Evolutionary conservation across 2,113 vertebrate species (phyloP), one percentile per base, ranked within the genome.

Genomic region (Clupea harengus): DNA sequence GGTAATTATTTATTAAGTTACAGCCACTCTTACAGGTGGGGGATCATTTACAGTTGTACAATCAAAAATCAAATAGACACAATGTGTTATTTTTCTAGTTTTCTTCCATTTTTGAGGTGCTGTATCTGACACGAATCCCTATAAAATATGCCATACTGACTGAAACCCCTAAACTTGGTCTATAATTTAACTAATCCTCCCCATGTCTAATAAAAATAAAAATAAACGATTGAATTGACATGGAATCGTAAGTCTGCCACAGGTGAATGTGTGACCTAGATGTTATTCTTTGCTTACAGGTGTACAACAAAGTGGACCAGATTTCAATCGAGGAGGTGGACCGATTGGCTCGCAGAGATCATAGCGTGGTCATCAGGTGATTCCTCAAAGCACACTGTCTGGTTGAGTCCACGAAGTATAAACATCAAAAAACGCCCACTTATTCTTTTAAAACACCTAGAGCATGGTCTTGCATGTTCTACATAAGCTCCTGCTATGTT

Each of bases 221-320:
- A 39, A 39, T 39, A 39, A 39, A 39, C 2, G 39, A 39, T 39
- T 39, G 39, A 39, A 39, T 39, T 39, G 39, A 39, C 39, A 39
- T 39, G 39, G 39, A 39, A 39, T 39, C 39, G 50, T 54, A 4
- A 67, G n/a, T 67, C n/a, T 28, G n/a, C n/a, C n/a, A 28, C 72
- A 78, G 28, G 28, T 39, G 32, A 60, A 72, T 44, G 10, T 39
- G 3, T 78, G 72, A 78, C 72, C 39, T 39, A 39, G 13, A 78
- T 32, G 1, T 28, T 28, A 8, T 72, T 9, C 28, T 67, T 47
- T 32, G 10, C 86, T 87, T 7, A 80, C 91, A 99, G 98, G 98
- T 99, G 85, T 99, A 99, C 94, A 99, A 99, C 93, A 99, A 99
- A 93, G 96, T 99, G 50, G 98, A 99, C 91, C 98, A 99, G 92